Evolutionary conservation across 2,113 vertebrate species (phyloP).

Genomic region (Casuarius casuarius): DNA sequence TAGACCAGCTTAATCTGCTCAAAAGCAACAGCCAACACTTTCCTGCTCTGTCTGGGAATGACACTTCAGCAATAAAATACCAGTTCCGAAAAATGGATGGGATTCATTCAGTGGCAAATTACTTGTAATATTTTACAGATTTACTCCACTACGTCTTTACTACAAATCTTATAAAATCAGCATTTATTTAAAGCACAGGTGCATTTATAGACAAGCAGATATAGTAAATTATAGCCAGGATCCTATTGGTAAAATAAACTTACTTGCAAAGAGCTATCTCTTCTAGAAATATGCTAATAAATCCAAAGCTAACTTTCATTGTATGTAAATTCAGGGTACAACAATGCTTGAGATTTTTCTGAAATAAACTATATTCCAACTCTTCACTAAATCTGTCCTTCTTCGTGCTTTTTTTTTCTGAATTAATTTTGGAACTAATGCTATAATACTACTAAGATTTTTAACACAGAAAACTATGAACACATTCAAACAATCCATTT

Average conservation of each 20-base stretch:
- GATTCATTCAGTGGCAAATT: constrained; percentile 37
- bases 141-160: constrained; percentile 45
- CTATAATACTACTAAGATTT: not conserved
- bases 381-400: not conserved
- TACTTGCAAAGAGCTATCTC: constrained; percentile 14
- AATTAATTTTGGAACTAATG: not conserved
- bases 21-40: constrained; percentile 53
- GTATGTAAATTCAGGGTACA: constrained; percentile 5
- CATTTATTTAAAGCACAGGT: constrained; percentile 50
- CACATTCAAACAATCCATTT: not conserved
- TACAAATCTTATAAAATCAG: constrained; percentile 63
- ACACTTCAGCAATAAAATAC: constrained; percentile 32
- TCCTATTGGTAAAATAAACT: constrained; percentile 56
- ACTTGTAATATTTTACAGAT: constrained; percentile 61
- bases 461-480: not conserved
- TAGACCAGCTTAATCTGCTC: constrained; percentile 54
- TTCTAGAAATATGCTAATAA: constrained; percentile 43
- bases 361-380: not conserved
- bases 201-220: constrained; percentile 50
- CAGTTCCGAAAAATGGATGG: constrained; percentile 49
- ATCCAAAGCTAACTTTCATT: constrained; percentile 14
- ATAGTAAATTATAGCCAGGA: constrained; percentile 36
- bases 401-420: not conserved
- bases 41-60: constrained; percentile 29
- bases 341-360: not conserved